Conservation (phyloP, 2,888 invertebrate species). For the Cephus runcator region DNA sequence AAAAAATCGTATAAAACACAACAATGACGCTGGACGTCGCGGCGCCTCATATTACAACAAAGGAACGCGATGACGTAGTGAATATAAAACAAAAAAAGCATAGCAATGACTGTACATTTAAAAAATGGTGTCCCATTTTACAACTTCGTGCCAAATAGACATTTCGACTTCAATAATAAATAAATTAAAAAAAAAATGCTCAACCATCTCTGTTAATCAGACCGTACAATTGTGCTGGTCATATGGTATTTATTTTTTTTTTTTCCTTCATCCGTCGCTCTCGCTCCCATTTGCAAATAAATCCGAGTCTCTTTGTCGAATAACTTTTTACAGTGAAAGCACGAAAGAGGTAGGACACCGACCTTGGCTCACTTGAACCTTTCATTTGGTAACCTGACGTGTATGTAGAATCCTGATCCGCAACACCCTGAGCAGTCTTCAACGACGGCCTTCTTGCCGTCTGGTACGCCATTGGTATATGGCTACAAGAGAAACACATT, state of each 20-base stretch:
- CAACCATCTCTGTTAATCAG: neutral
- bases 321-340: constrained; percentile 22
- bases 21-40: neutral
- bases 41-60: neutral
- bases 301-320: neutral
- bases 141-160: neutral
- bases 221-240: neutral
- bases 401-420: constrained; percentile 16
- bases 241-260: neutral
- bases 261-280: neutral
- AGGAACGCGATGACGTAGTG: neutral
- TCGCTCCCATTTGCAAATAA: neutral
- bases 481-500: neutral
- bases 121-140: neutral
- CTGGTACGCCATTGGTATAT: neutral
- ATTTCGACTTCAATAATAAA: neutral
- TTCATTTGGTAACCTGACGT: constrained; percentile 32
- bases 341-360: constrained; percentile 11
- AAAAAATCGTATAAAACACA: neutral
- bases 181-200: neutral
- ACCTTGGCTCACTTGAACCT: constrained; percentile 39
- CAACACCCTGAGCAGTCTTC: constrained; percentile 31
- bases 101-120: neutral
- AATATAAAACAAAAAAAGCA: neutral
- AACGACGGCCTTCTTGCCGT: constrained; percentile 27